Base-by-base conservation (phyloP, 1,140 invertebrate genomes). In the Drosophila orena region DNA sequence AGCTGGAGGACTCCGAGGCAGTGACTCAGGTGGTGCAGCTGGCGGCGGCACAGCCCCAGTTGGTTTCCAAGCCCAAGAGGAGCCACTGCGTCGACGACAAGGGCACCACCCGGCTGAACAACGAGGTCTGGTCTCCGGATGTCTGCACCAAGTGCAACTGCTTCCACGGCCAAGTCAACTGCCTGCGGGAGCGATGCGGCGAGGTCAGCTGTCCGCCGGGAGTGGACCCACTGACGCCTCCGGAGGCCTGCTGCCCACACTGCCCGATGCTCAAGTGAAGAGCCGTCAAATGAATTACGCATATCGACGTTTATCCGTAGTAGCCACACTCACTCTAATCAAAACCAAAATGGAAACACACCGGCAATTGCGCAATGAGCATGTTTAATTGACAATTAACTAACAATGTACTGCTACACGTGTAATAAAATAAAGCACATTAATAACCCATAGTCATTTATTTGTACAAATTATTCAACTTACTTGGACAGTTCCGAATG, bases 91-190 rank as follows among this genome's bases (percentile, higher is more conserved):
- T 91, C 47, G 94, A 94, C 64, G 74, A 89, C 24, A 85, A 89
- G 44, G 93, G 93, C 38, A 89, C 78, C 40, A 90, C 81, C 17
- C 85, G 93, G 35, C 81, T 91, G 40, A 92, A 93, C 74, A 93
- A 93, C 55, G 93, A 94, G 53, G 80, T 90, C 22, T 94, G 94
- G 94, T 85, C 91, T 2, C 88, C 91, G 57, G 93, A 94, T 61
- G 89, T 90, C n/a, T 95, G 94, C 73, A 94, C 93, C 66, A 91
- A 91, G 40, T 94, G 94, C 81, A 81, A 92, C 54, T 94, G 94
- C 72, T 91, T 93, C 62, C 80, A 86, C 35, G 81, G 77, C 3
- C 89, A 92, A 49, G 84, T 92, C 6, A 92, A 83, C 43, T 93
- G 90, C 42, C 77, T 84, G 58, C 77, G 74, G 27, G 81, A 85